A percentile compares a stretch with the other conserved stretches of the same genome.
These are phyloP conservation scores for Poeciliopsis turneri DNA, from an alignment of 2,797 vertebrate genomes.

Conservation along the genomic window DNA sequence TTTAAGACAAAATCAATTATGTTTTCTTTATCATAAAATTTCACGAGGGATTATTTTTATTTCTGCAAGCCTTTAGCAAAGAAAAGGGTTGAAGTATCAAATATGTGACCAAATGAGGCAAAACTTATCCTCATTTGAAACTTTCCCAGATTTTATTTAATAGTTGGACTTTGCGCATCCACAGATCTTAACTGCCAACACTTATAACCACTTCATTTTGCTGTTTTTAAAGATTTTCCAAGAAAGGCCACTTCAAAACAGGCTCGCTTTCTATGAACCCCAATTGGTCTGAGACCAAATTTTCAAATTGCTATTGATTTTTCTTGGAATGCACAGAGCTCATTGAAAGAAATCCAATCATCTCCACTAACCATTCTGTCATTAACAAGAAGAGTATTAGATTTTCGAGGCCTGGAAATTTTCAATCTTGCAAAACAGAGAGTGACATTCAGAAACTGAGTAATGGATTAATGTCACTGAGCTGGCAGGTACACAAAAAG, in stretches of 20 bases:
- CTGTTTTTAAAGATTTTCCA: background rate
- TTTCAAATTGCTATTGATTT: constrained; percentile 41
- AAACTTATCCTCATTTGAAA: background rate
- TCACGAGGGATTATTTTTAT: background rate
- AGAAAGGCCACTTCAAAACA: constrained; percentile 1
- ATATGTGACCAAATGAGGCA: background rate
- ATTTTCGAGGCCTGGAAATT: constrained; percentile 48
- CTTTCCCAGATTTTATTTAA: background rate
- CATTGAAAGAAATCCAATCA: constrained; percentile 37
- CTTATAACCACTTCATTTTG: background rate
- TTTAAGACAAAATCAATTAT: background rate
- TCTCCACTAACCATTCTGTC: constrained; percentile 32
- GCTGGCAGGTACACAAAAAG: constrained; percentile 19
- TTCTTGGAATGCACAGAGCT: constrained; percentile 33
- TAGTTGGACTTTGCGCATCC: background rate
- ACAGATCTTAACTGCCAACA: background rate
- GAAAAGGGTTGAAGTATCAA: background rate
- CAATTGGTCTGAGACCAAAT: constrained; percentile 13
- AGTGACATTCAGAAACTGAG: constrained; percentile 30
- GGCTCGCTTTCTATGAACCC: constrained; percentile 13
- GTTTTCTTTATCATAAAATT: background rate
- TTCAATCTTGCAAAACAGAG: constrained; percentile 48
- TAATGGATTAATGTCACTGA: constrained; percentile 36
- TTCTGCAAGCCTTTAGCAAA: background rate
- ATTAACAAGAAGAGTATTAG: constrained; percentile 54